Conservation (phyloP, 2,797 vertebrate species). For the Jordanella pulchra region DNA sequence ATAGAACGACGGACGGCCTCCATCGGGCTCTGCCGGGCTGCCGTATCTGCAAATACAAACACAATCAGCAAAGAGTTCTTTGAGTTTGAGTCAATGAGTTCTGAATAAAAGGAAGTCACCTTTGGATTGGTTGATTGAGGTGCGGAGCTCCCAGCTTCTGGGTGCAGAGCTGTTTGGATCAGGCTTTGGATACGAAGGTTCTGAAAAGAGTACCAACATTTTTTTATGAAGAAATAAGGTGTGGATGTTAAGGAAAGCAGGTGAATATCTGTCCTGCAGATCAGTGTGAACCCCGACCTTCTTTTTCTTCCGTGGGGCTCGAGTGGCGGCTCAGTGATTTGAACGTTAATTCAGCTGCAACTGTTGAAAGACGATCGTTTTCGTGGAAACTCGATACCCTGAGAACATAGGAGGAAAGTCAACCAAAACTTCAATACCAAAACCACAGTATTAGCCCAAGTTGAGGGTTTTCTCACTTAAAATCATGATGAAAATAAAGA, state of each 20-base stretch:
- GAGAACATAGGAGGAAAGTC: conserved; percentile 39
- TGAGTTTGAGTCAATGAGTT: too few species aligned
- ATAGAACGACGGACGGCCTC: conserved; percentile 92
- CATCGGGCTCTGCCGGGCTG: conserved; percentile 89
- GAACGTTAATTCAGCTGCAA: conserved; percentile 93
- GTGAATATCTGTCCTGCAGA: neutral
- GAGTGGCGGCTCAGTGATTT: conserved; percentile 97
- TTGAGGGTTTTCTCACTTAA: conserved; percentile 1
- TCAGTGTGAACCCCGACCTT: conserved; percentile 78
- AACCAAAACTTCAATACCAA: conserved; percentile 16
- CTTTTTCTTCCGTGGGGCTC: conserved; percentile 95
- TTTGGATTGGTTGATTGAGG: conserved; percentile 91
- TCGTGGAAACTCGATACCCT: conserved; percentile 94
- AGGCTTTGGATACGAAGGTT: conserved; percentile 91
- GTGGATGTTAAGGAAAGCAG: neutral
- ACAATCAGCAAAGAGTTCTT: neutral
- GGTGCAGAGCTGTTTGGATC: conserved; percentile 83
- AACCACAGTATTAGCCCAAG: neutral
- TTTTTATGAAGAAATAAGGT: neutral
- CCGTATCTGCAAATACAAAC: conserved; percentile 76
- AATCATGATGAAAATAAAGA: neutral
- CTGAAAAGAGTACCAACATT: conserved; percentile 65
- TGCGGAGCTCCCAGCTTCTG: conserved; percentile 95
- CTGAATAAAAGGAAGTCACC: conserved; percentile 72
- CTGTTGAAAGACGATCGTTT: conserved; percentile 93